Evolutionary conservation across 2,888 invertebrate species (phyloP), one percentile per base, ranked within the genome.

Genomic region (Cheilosia soror): DNA sequence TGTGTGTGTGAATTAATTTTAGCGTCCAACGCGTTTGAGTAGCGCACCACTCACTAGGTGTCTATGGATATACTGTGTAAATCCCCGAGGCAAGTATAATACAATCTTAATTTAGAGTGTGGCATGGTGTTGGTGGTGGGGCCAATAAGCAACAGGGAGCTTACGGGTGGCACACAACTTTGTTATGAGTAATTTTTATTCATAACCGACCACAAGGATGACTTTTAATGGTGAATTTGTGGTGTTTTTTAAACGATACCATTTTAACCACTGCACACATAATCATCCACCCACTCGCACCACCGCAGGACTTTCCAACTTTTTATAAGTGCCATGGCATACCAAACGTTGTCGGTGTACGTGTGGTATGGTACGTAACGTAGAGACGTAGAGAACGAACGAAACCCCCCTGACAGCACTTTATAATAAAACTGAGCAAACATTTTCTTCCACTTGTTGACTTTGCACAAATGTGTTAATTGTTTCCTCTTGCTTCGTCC

Each of bases 401-500:
- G 47, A 15, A 13, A 31, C 37, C 53, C 29, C 53, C 57, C 29
- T 47, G n/a, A 29, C 55, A 62, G 63, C 69, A 84, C 73, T 75
- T 75, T 79, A 79, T 75, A 79, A 79, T 83, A 84, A 75, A 84
- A 84, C 83, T 63, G 73, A 84, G 79, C 79, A 84, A 84, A 84
- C 83, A 84, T 84, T 79, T 79, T 77, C 69, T 79, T 79, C 63
- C 73, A 79, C 79, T 79, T 84, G 83, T 84, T 84, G 79, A 79
- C 83, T 79, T 75, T 79, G 83, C 73, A 84, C 83, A 84, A 79
- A 84, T 84, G 79, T 84, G 83, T 84, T 84, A 84, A 84, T 84
- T 84, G 83, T 84, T 83, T 72, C 79, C 79, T 79, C 68, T 69
- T 82, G 62, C 69, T 62, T 76, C 51, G 49, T 72, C 42, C 75